A percentile compares a stretch with the other conserved stretches of the same genome.
phyloP scores from a whole-genome alignment of 1,140 invertebrate species.

The Procambarus clarkii region DNA sequence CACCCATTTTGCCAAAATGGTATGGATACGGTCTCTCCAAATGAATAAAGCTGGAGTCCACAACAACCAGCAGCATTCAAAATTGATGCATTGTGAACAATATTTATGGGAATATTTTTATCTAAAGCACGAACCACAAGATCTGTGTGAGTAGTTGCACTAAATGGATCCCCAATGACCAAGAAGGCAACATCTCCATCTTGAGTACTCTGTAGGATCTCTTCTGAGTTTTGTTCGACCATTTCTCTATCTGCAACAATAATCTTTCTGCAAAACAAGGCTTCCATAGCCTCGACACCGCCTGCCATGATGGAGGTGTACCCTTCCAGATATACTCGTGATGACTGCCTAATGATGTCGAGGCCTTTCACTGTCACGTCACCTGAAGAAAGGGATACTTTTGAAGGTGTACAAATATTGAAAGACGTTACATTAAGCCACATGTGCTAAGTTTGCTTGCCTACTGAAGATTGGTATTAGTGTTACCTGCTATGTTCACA shows the following conservation, averaged over 20 bases:
- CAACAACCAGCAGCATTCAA: constrained; percentile 98
- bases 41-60: constrained; percentile 94
- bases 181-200: constrained; percentile 89
- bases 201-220: constrained; percentile 87
- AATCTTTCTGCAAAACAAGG: constrained; percentile 87
- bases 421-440: too few species aligned
- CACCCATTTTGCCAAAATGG: constrained; percentile 97
- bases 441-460: too few species aligned
- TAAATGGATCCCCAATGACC: constrained; percentile 83
- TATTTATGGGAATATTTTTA: constrained; percentile 79
- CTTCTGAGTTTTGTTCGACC: constrained; percentile 92
- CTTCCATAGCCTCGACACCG: constrained; percentile 84
- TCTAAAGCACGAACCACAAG: constrained; percentile 92
- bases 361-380: constrained; percentile 98
- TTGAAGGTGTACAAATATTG: not conserved
- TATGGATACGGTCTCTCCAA: constrained; percentile 98
- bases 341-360: constrained; percentile 91
- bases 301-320: constrained; percentile 97
- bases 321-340: constrained; percentile 93
- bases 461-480: too few species aligned
- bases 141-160: constrained; percentile 98
- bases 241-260: constrained; percentile 94
- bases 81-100: constrained; percentile 98
- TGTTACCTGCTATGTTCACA: too few species aligned
- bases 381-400: constrained; percentile 10